Base-by-base conservation (phyloP, 2,797 vertebrate species). In the Perodicticus potto region DNA sequence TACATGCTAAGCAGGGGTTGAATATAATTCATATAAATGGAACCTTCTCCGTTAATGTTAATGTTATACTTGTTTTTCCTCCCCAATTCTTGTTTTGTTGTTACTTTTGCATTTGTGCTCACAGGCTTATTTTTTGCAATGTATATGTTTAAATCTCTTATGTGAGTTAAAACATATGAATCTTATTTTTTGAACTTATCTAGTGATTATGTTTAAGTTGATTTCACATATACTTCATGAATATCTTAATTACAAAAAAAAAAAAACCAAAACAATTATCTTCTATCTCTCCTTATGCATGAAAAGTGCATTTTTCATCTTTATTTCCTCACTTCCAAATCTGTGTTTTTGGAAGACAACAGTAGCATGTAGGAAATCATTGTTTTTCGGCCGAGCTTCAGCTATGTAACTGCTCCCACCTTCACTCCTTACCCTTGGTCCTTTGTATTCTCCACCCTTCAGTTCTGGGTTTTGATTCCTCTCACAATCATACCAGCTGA, bases 271-370 rank as follows among this genome's bases (percentile, higher is more conserved):
- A 87, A 67, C 9, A 85, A 69, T 73, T 65, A 78, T 88, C 84
- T 89, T n/a, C n/a, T 86, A 22, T 89, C 27, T 78, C 14, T 53
- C 37, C 78, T 49, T 45, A 55, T 45, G 8, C 7, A 57, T 57
- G 7, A 67, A 93, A 91, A 96, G 84, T 88, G 87, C 22, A 34
- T 81, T 80, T 88, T 63, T 82, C 10, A 8, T 73, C 12, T 85
- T 74, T 27, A 77, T 59, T 87, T 69, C 29, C 20, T 74, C 59
- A 74, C 4, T 70, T 84, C 5, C 53, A 85, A 88, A 80, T 53
- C 4, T 53, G 63, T 65, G 13, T 37, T 80, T 94, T 74, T 63
- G 37, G 40, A 86, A 55, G 5, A 85, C 85, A 92, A 76, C 29
- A 55, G 69, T 85, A 25, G 22, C 63, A 63, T 19, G 63, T 63